Base-by-base conservation (phyloP, 1,140 invertebrate genomes). In the Myzus persicae region DNA sequence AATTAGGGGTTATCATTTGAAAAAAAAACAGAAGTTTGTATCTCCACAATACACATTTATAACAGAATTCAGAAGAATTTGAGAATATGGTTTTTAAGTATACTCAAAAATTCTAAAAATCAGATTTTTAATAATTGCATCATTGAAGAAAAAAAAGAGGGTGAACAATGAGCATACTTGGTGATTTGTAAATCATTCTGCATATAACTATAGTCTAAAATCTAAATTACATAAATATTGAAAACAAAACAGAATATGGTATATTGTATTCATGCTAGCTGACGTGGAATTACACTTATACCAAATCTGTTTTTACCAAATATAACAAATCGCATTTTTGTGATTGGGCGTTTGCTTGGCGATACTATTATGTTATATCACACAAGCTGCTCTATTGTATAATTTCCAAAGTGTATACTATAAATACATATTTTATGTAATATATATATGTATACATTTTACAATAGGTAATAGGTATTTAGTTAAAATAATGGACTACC, bases 321-420 rank as follows among this genome's bases (percentile, higher is more conserved):
- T 59, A 42, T 24, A 59, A 90, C 36, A 40, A 59, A 90, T 90
- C 36, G 51, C 40, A 51, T 59, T 90, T 90, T 90, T 51, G 89
- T 90, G 89, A 90, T 59, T 90, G 89, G 89, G 89, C 89, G 89
- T 90, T 67, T 42, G 26, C 36, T 22, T 38, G 51, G 51, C 87
- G 20, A 89, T 89, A 44, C n/a, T 82, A 82, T 82, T 81, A 84
- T 76, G 31, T 76, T n/a, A 8, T 31, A 31, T 14, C 59, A 14
- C 59, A 76, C n/a, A 76, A n/a, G 59, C n/a, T 18, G 59, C 20
- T 14, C 36, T 76, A n/a, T 76, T n/a, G 59, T 76, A n/a, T n/a
- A n/a, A n/a, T 76, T 76, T n/a, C 31, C 59, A 76, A n/a, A 76
- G 31, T 18, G 31, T 76, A 76, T 76, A 20, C 31, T n/a, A 76